phyloP scores from a whole-genome alignment of 1,140 invertebrate species.

The Lerema accius region DNA sequence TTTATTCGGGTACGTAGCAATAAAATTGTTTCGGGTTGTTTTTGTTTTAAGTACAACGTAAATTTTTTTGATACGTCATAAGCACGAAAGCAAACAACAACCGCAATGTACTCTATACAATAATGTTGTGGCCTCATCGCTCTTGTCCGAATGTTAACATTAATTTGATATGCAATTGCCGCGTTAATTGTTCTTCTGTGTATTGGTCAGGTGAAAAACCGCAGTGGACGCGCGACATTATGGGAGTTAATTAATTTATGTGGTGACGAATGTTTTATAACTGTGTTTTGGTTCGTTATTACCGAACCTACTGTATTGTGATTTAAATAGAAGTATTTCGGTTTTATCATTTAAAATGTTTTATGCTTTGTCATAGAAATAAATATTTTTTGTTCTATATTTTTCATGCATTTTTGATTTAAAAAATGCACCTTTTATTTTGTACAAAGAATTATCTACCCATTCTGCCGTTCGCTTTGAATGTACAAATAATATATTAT shows the following conservation, averaged over 20 bases:
- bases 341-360: too few relatives aligned
- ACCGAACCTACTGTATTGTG: too few relatives aligned
- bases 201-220: background rate
- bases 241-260: constrained; percentile 5
- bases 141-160: background rate
- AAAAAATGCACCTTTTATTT: background rate
- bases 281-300: too few relatives aligned
- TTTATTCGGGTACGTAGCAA: constrained; percentile 8
- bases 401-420: background rate
- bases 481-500: constrained; percentile 17
- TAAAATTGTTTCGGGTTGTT: constrained; percentile 2
- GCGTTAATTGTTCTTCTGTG: constrained; percentile 9
- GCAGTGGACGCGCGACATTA: background rate
- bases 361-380: too few relatives aligned
- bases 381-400: too few relatives aligned
- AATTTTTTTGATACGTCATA: background rate
- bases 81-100: background rate
- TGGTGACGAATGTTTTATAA: background rate
- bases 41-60: background rate
- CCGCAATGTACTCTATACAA: background rate
- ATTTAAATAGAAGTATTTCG: too few relatives aligned
- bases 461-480: background rate
- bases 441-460: background rate
- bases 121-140: constrained; percentile 6
- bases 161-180: background rate